Conservation (phyloP, 2,113 vertebrate species). For the Ophthalmolycus amberensis region DNA sequence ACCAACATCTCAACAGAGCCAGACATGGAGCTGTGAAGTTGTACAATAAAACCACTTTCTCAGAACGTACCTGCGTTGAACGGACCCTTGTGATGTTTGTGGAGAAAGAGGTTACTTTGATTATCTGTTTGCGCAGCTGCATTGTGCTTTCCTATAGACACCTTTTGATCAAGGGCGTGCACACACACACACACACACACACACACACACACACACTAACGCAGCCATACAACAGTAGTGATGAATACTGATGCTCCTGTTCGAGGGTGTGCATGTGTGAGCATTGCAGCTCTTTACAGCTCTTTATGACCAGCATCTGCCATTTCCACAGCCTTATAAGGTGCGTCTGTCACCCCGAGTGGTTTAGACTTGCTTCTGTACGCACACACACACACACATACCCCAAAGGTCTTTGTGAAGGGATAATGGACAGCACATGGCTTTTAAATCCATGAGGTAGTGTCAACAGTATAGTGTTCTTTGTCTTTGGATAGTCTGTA, state of each 20-base stretch:
- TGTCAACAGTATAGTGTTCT: slow-evolving; percentile 57
- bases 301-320: slow-evolving; percentile 50
- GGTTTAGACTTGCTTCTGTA: slow-evolving; percentile 20
- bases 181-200: slow-evolving; percentile 2
- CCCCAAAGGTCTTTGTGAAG: slow-evolving; percentile 47
- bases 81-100: slow-evolving; percentile 34
- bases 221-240: slow-evolving; percentile 9
- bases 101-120: slow-evolving; percentile 41
- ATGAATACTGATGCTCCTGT: slow-evolving; percentile 2
- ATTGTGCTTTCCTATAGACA: slow-evolving; percentile 39
- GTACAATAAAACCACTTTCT: slow-evolving; percentile 24
- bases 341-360: slow-evolving; percentile 59
- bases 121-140: slow-evolving; percentile 72
- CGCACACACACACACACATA: slow-evolving; percentile 14
- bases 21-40: slow-evolving; percentile 35
- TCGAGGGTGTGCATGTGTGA: slow-evolving; percentile 22
- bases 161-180: slow-evolving; percentile 60
- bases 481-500: slow-evolving; percentile 14
- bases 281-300: slow-evolving; percentile 26
- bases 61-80: slow-evolving; percentile 10
- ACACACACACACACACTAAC: neutral
- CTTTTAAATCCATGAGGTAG: slow-evolving; percentile 57
- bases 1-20: neutral
- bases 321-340: slow-evolving; percentile 75
- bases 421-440: slow-evolving; percentile 57